Base-by-base conservation (phyloP, 2,113 vertebrate genomes). In the Glareola pratincola region DNA sequence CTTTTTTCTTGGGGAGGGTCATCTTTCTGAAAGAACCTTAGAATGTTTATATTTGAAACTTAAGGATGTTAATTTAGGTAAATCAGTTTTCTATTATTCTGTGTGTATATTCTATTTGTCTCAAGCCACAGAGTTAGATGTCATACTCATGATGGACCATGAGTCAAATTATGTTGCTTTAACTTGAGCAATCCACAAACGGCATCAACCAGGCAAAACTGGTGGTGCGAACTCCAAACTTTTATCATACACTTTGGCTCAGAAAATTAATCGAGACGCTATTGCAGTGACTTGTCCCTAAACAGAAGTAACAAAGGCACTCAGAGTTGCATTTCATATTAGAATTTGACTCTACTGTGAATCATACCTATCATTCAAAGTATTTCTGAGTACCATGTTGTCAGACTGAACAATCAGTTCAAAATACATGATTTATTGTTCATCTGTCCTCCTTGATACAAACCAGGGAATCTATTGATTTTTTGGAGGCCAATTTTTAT, bases 401-500 rank as follows among this genome's bases (percentile, higher is more conserved):
- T 91, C 94, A 96, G 67, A 89, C 94, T 96, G 95, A 97, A 74
- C 47, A 95, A 90, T 67, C 85, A 94, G 97, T 93, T 88, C 71
- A 79, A 95, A 97, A 95, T 94, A 88, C 36, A 90, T 94, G 85
- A 97, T 91, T 87, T 89, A 92, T 96, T 94, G 79, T 94, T 97
- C 94, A 82, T 94, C 95, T 96, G 48, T 96, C 96, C 87, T 97
- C 88, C 83, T 74, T 96, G 90, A 94, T 92, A 93, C 77, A 96
- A 94, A 97, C 68, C 96, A 97, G 72, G 68, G 53, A 69, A 93
- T 57, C 57, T 96, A 98, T 97, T 92, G 97, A 97, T 97, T 95
- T 98, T 98, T 97, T 88, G 90, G 21, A 96, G 92, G 59, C 66
- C 93, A 93, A 96, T 97, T 82, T 95, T 89, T 98, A 96, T 76